phyloP scores from a whole-genome alignment of 1,140 invertebrate genomes.

The Drosophila sp. region DNA sequence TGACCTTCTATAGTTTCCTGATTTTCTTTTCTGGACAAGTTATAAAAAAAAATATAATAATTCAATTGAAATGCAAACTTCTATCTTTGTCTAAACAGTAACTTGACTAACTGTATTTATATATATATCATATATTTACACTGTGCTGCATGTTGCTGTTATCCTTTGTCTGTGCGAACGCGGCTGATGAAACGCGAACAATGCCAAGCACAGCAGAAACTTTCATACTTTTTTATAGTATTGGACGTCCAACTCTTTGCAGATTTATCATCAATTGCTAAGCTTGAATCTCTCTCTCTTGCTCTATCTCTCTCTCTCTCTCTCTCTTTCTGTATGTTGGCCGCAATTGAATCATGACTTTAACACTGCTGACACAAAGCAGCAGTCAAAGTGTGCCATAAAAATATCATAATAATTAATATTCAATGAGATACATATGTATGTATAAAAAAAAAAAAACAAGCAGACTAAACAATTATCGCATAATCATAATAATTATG shows the following conservation, averaged over 20 bases:
- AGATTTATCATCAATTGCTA: conserved; percentile 40
- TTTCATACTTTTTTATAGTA: conserved; percentile 49
- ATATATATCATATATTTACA: background rate
- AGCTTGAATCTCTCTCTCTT: conserved; percentile 11
- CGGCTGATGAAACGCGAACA: conserved; percentile 18
- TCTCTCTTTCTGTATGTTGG: conserved; percentile 14
- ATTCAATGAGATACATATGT: background rate
- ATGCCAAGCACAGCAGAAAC: conserved; percentile 18
- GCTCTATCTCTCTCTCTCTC: background rate
- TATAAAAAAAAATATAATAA: too few relatives aligned
- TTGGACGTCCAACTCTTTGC: conserved; percentile 18
- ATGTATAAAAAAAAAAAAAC: too few relatives aligned
- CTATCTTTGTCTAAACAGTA: too few relatives aligned
- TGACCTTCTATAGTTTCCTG: too few relatives aligned
- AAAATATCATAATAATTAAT: conserved; percentile 9
- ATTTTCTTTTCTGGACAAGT: too few relatives aligned
- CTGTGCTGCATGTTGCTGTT: background rate
- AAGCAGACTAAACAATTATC: conserved; percentile 32
- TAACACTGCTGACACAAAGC: conserved; percentile 19
- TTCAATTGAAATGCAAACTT: too few relatives aligned
- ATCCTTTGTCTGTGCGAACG: conserved; percentile 12
- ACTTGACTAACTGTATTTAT: too few relatives aligned
- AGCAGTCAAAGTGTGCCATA: conserved; percentile 14
- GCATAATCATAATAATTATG: conserved; percentile 23
- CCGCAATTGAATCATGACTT: conserved; percentile 37